These are phyloP conservation scores for Macropis europaea DNA, from an alignment of 2,888 invertebrate species.

Conservation along the genomic window DNA sequence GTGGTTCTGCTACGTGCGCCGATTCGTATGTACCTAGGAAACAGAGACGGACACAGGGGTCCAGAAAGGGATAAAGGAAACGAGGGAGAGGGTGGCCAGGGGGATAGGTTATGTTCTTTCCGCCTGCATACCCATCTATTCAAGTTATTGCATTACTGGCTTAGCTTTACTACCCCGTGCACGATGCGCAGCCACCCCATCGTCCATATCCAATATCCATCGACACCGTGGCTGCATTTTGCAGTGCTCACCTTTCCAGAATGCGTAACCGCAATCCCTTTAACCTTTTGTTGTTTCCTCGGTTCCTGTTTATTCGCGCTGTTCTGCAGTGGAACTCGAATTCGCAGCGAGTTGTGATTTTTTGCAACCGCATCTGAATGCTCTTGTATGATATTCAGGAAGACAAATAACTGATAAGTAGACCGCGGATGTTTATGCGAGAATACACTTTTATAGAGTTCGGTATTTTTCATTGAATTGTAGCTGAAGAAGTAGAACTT, in stretches of 20 bases:
- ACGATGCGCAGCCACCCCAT: slow-evolving; percentile 62
- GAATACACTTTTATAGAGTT: too few relatives aligned
- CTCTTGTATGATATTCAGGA: too few relatives aligned
- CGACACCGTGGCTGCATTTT: slow-evolving; percentile 65
- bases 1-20: slow-evolving; percentile 43
- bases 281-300: slow-evolving; percentile 53
- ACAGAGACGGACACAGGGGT: slow-evolving; percentile 14
- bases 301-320: too few relatives aligned
- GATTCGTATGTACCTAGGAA: slow-evolving; percentile 45
- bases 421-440: too few relatives aligned
- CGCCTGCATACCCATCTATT: slow-evolving; percentile 75
- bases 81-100: slow-evolving; percentile 28
- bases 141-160: slow-evolving; percentile 79
- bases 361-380: too few relatives aligned
- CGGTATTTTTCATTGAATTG: too few relatives aligned
- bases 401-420: too few relatives aligned
- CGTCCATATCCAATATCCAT: slow-evolving; percentile 72
- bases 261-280: slow-evolving; percentile 67
- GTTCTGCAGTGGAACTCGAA: too few relatives aligned
- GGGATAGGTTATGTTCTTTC: slow-evolving; percentile 72
- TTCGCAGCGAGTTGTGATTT: too few relatives aligned
- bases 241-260: slow-evolving; percentile 71
- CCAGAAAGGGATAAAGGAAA: slow-evolving; percentile 25
- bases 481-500: too few relatives aligned
- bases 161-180: slow-evolving; percentile 71